Percentiles rank a stretch among this genome's conserved stretches.
Evolutionary conservation across 1,140 invertebrate species (phyloP).

Genomic region (Chrysoperla carnea): DNA sequence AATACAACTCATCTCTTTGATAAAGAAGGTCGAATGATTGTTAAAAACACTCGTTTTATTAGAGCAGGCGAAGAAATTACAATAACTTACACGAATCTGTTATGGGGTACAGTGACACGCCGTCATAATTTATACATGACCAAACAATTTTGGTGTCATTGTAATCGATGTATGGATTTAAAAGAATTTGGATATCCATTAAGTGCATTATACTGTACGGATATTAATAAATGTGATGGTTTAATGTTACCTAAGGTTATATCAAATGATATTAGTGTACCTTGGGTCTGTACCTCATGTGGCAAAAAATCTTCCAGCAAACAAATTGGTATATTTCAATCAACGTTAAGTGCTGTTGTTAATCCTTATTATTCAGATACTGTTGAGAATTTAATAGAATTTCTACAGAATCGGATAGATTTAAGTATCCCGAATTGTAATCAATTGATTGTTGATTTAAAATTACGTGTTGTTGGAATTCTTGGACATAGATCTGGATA

Average conservation of each 20-base stretch:
- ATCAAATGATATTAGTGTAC: slow-evolving; percentile 15
- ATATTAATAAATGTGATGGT: slow-evolving; percentile 20
- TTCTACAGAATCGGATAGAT: slow-evolving; percentile 22
- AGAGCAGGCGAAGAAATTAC: slow-evolving; percentile 44
- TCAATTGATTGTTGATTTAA: slow-evolving; percentile 30
- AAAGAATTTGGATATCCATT: slow-evolving; percentile 28
- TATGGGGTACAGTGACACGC: slow-evolving; percentile 52
- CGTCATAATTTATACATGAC: slow-evolving; percentile 43
- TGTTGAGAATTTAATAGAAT: slow-evolving; percentile 25
- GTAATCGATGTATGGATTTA: slow-evolving; percentile 48
- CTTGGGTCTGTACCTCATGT: slow-evolving; percentile 31
- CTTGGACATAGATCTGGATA: slow-evolving; percentile 12
- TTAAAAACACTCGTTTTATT: slow-evolving; percentile 43
- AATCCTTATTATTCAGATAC: slow-evolving; percentile 23
- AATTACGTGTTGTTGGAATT: slow-evolving; percentile 17
- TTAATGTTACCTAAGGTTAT: slow-evolving; percentile 25
- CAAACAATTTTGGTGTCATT: slow-evolving; percentile 58
- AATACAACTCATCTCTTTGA: slow-evolving; percentile 53
- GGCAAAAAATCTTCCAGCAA: slow-evolving; percentile 18
- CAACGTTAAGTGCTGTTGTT: slow-evolving; percentile 25
- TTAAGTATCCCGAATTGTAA: slow-evolving; percentile 28
- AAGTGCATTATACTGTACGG: slow-evolving; percentile 28
- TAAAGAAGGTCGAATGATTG: slow-evolving; percentile 33
- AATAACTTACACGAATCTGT: slow-evolving; percentile 48
- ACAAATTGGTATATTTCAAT: slow-evolving; percentile 24